A percentile compares a stretch with the other conserved stretches of the same genome.
These are phyloP conservation scores for Diaphora mendica DNA, from an alignment of 2,888 invertebrate genomes.

Conservation along the genomic window DNA sequence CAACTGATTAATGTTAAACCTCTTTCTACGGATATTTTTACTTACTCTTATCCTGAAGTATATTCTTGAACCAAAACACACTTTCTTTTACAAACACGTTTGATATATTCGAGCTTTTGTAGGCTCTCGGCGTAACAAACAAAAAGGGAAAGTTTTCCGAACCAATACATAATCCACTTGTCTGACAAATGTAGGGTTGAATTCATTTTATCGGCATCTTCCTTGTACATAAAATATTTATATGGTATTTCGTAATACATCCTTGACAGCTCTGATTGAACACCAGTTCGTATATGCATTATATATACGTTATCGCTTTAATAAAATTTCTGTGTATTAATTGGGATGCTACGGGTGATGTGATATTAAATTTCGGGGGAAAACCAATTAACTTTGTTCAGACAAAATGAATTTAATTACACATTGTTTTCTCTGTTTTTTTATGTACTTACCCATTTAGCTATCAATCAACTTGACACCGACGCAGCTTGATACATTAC, in stretches of 20 bases:
- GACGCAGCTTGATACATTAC: too few relatives aligned
- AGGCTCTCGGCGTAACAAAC: conserved; percentile 15
- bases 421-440: not conserved
- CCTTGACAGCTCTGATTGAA: conserved; percentile 25
- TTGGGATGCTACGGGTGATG: conserved; percentile 33
- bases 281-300: conserved; percentile 13
- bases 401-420: conserved; percentile 11
- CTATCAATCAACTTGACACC: too few relatives aligned
- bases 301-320: conserved; percentile 13
- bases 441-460: too few relatives aligned
- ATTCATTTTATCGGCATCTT: conserved; percentile 31
- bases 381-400: conserved; percentile 16
- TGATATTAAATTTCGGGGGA: conserved; percentile 50
- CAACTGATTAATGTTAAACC: conserved; percentile 19
- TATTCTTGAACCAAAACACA: conserved; percentile 16
- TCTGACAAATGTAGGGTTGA: conserved; percentile 18
- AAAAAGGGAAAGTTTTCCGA: conserved; percentile 19
- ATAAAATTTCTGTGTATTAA: conserved; percentile 47
- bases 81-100: conserved; percentile 21
- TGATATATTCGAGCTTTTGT: conserved; percentile 21
- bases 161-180: conserved; percentile 20
- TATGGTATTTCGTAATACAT: conserved; percentile 7
- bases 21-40: not conserved
- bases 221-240: conserved; percentile 25
- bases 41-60: conserved; percentile 4